A percentile compares a stretch with the other conserved stretches of the same genome.
Evolutionary conservation across 2,888 invertebrate genomes (phyloP).

Genomic region (Diarsia brunnea): DNA sequence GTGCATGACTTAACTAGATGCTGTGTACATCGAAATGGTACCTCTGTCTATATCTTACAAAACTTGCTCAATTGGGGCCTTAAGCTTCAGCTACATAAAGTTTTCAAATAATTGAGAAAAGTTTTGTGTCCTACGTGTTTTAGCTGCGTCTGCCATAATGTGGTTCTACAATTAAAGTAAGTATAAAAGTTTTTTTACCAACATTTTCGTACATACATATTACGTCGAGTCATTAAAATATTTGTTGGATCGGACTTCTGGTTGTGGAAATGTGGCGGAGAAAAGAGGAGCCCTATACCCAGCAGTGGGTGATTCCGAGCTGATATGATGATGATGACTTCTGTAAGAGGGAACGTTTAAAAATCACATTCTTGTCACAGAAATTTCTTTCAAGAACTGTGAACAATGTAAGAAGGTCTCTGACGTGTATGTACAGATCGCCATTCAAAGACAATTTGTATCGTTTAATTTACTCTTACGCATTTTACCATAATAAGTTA

Average conservation of each 20-base stretch:
- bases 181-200: background rate
- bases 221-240: background rate
- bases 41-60: constrained; percentile 1
- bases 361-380: background rate
- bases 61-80: background rate
- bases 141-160: background rate
- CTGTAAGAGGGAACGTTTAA: background rate
- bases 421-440: background rate
- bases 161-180: constrained; percentile 1
- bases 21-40: background rate
- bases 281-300: too few relatives aligned
- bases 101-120: constrained; percentile 39
- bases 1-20: background rate
- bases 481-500: background rate
- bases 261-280: too few relatives aligned
- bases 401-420: background rate
- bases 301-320: too few relatives aligned
- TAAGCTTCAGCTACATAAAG: constrained; percentile 20
- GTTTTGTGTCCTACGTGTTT: background rate
- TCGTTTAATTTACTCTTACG: background rate
- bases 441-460: background rate
- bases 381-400: background rate
- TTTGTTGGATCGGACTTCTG: background rate
- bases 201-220: background rate
- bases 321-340: background rate